phyloP scores from a whole-genome alignment of 2,113 vertebrate genomes.

The Xiphophorus couchianus region DNA sequence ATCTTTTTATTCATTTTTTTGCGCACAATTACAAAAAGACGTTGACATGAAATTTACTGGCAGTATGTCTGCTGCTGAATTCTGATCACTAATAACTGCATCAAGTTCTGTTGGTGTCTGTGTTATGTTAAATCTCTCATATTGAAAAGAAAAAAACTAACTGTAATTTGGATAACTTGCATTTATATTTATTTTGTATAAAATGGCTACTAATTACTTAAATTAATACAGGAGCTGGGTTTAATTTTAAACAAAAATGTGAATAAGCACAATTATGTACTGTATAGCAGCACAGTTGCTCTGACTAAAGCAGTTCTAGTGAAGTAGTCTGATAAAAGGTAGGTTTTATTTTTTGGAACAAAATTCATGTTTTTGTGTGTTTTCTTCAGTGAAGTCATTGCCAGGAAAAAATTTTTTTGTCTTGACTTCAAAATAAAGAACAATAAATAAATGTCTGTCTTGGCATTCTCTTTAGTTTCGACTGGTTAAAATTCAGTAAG shows the following conservation, averaged over 20 bases:
- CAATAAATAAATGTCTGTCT: not conserved
- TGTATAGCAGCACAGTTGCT: not conserved
- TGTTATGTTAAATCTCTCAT: not conserved
- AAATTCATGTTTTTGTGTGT: not conserved
- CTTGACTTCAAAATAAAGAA: not conserved
- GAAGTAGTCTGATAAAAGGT: not conserved
- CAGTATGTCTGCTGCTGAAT: not conserved
- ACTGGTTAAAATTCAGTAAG: too few species aligned
- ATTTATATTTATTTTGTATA: not conserved
- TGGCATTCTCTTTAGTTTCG: not conserved
- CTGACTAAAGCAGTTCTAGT: not conserved
- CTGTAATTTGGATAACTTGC: not conserved
- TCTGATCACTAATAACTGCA: not conserved
- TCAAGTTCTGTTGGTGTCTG: not conserved
- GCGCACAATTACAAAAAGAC: too few species aligned
- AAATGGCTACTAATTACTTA: not conserved
- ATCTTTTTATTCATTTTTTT: not conserved
- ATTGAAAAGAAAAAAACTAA: not conserved
- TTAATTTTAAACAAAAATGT: not conserved
- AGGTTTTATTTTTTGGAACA: not conserved
- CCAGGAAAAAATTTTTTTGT: too few species aligned
- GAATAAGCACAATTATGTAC: not conserved
- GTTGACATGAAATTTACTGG: not conserved
- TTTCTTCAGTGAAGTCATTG: not conserved
- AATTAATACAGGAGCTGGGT: not conserved